These are phyloP conservation scores for Hydropsyche tenuis DNA, from an alignment of 1,140 invertebrate species.

Conservation along the genomic window DNA sequence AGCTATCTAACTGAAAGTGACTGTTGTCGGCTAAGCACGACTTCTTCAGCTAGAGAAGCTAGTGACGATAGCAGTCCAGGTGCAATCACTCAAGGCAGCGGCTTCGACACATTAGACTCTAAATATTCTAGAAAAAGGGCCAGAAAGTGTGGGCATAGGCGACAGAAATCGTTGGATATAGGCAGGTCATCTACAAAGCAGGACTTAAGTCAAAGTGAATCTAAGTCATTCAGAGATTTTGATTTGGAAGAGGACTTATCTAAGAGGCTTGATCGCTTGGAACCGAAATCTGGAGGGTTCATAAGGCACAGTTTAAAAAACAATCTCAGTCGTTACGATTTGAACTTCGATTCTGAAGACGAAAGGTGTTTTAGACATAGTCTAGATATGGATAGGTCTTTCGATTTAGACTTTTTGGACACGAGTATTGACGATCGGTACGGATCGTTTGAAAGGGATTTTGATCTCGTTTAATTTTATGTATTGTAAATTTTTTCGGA, in stretches of 20 bases:
- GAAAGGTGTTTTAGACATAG: constrained; percentile 47
- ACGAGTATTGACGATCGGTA: constrained; percentile 46
- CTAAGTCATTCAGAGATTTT: constrained; percentile 43
- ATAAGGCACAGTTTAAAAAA: constrained; percentile 41
- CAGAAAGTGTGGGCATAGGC: constrained; percentile 41
- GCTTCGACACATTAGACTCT: constrained; percentile 32
- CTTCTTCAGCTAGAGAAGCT: constrained; percentile 42
- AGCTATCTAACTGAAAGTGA: constrained; percentile 46
- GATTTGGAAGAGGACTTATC: constrained; percentile 48
- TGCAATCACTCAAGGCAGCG: constrained; percentile 37
- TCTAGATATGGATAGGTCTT: constrained; percentile 46
- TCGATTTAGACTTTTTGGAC: constrained; percentile 47
- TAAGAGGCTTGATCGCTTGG: constrained; percentile 44
- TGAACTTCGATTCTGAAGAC: constrained; percentile 49
- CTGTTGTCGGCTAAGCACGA: constrained; percentile 38
- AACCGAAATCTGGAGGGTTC: constrained; percentile 40
- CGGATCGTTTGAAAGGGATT: constrained; percentile 48
- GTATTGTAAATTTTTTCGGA: constrained; percentile 25
- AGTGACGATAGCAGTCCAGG: constrained; percentile 47
- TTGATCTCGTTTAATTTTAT: constrained; percentile 47
- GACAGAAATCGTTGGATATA: constrained; percentile 46
- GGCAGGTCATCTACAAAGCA: constrained; percentile 35
- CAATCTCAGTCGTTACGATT: constrained; percentile 44
- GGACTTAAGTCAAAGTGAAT: constrained; percentile 36
- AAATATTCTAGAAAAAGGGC: constrained; percentile 43